Evolutionary conservation across 2,888 invertebrate genomes (phyloP).

Genomic region (Dichetophora obliterata): DNA sequence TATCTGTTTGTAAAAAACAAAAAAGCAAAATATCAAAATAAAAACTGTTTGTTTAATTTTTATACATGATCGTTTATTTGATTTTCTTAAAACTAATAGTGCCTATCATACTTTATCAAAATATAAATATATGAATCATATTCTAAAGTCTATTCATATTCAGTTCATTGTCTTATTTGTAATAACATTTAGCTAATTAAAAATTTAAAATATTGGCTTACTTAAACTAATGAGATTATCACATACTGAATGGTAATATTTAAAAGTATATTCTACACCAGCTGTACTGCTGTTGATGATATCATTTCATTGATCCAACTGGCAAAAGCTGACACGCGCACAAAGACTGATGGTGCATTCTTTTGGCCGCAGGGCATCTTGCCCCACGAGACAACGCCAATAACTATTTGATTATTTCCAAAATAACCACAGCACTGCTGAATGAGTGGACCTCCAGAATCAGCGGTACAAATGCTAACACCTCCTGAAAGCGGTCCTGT

Average conservation of each 20-base stretch:
- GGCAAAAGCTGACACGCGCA: conserved; percentile 70
- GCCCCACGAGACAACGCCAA: conserved; percentile 73
- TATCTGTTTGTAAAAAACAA: not conserved
- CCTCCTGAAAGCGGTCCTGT: conserved; percentile 67
- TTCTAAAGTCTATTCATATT: too few species aligned
- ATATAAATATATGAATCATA: not conserved
- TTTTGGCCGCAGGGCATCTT: conserved; percentile 69
- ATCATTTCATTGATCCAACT: conserved; percentile 67
- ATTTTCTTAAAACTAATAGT: not conserved
- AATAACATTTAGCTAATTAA: not conserved
- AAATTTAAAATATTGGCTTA: not conserved
- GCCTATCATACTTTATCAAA: not conserved
- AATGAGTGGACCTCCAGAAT: conserved; percentile 67
- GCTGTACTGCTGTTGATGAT: conserved; percentile 52
- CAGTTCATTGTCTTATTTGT: not conserved
- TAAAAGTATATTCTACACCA: conserved; percentile 49
- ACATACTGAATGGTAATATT: not conserved
- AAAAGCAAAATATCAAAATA: not conserved
- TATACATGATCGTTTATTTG: not conserved
- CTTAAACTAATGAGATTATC: conserved; percentile 24
- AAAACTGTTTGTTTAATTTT: not conserved
- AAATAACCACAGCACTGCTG: conserved; percentile 58
- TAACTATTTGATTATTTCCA: conserved; percentile 56
- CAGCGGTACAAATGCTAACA: conserved; percentile 66
- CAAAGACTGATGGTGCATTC: conserved; percentile 71